Base-by-base conservation (phyloP, 1,140 invertebrate genomes). In the Drosophila punjabiensis region DNA sequence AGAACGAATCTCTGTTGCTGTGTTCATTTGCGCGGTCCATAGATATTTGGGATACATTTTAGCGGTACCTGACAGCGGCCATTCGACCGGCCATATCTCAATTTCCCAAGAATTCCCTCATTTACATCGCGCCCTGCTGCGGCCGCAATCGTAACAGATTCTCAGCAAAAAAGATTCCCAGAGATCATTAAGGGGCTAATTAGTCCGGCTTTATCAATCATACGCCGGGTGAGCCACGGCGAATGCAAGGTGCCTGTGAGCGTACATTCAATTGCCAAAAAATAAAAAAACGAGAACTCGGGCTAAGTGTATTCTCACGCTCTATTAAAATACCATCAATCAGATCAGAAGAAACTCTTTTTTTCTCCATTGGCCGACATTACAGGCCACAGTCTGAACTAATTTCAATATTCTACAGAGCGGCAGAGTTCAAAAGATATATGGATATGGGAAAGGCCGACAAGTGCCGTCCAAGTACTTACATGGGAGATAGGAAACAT, bases 291-390 rank as follows among this genome's bases (percentile, higher is more conserved):
- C n/a, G 43, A 48, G 24, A 45, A 70, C 56, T 33, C 35, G 28
- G 13, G 7, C 14, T 81, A 20, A 11, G 55, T 39, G 55, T 58
- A 66, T 89, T 89, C 86, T 89, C 86, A 89, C 86, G 86, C 86
- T 89, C 86, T 89, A 89, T 89, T 89, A 89, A 89, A 82, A 89
- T 50, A 80, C 58, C 86, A 90, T 89, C 79, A 89, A 89, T 89
- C 86, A 66, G 65, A 55, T 41, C 28, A 52, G 65, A 70, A 62
- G 47, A 52, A 52, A 56, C 61, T 30, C 50, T 65, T 30, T 28
- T 39, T 30, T 33, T 14, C 4, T 28, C 14, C 14, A 28, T 58
- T 58, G 35, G 60, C 70, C 66, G 69, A 77, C 67, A 70, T 81
- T 75, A 87, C 84, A 79, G 67, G 74, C 65, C 58, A 83, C 16